A percentile compares a stretch with the other conserved stretches of the same genome.
Conservation (phyloP, 2,888 invertebrate genomes). For the Operophtera brumata region DNA sequence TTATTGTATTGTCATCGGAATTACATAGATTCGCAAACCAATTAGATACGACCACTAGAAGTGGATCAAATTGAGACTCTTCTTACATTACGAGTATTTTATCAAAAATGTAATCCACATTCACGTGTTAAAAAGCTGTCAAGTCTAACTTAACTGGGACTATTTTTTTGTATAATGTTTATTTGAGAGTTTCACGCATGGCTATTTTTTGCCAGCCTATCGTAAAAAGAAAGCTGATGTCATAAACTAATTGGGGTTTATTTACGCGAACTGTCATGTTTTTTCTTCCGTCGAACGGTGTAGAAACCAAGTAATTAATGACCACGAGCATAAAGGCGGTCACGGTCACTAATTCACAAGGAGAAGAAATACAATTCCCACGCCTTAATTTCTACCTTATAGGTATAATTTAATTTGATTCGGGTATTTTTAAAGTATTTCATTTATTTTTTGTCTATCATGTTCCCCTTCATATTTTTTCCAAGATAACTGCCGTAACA, state of each 20-base stretch:
- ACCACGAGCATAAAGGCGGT: slow-evolving; percentile 34
- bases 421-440: slow-evolving; percentile 55
- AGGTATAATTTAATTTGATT: slow-evolving; percentile 67
- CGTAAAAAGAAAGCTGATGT: slow-evolving; percentile 16
- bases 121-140: too few species aligned
- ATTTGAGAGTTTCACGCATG: background rate
- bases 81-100: too few species aligned
- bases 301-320: slow-evolving; percentile 28
- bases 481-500: slow-evolving; percentile 18
- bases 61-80: too few species aligned
- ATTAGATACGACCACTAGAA: too few species aligned
- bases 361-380: slow-evolving; percentile 54
- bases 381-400: slow-evolving; percentile 61
- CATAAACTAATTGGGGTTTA: slow-evolving; percentile 10
- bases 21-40: too few species aligned
- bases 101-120: too few species aligned
- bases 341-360: slow-evolving; percentile 47
- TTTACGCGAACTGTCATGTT: slow-evolving; percentile 15
- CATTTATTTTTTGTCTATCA: slow-evolving; percentile 39
- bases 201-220: background rate
- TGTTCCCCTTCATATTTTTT: slow-evolving; percentile 19
- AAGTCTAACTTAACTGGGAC: too few species aligned
- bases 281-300: slow-evolving; percentile 13
- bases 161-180: background rate
- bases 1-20: too few species aligned